Conservation (phyloP, 2,888 invertebrate species). For the Lochmaea capreae region DNA sequence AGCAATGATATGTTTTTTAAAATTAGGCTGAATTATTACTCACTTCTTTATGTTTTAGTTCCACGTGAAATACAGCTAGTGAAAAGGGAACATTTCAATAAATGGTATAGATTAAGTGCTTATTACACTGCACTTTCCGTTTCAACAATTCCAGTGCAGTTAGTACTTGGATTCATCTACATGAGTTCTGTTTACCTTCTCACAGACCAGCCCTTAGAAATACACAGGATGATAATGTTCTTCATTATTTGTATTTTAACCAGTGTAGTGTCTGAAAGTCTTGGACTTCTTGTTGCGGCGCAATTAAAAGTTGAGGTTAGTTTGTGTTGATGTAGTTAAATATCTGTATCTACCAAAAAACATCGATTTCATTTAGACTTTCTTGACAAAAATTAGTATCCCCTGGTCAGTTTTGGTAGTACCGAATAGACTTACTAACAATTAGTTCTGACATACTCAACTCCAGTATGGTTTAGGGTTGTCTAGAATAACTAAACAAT, state of each 20-base stretch:
- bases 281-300: constrained; percentile 81
- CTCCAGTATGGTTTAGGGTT: too few relatives aligned
- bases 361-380: too few relatives aligned
- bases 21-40: too few relatives aligned
- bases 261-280: constrained; percentile 81
- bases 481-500: too few relatives aligned
- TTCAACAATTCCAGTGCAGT: constrained; percentile 79
- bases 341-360: background rate
- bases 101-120: constrained; percentile 84
- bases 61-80: constrained; percentile 81
- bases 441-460: too few relatives aligned
- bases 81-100: constrained; percentile 86
- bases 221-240: constrained; percentile 75
- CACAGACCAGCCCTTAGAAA: constrained; percentile 82
- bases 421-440: too few relatives aligned
- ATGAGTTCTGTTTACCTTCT: constrained; percentile 78
- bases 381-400: too few relatives aligned
- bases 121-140: constrained; percentile 81
- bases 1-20: too few relatives aligned
- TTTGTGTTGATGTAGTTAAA: constrained; percentile 51
- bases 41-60: constrained; percentile 68
- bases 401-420: too few relatives aligned
- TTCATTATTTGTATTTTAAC: constrained; percentile 77
- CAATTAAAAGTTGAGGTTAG: constrained; percentile 81
- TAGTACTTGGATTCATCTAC: constrained; percentile 76